Evolutionary conservation across 2,113 vertebrate species (phyloP), one percentile per base, ranked within the genome.

Genomic region (Dicrurus megarhynchus): DNA sequence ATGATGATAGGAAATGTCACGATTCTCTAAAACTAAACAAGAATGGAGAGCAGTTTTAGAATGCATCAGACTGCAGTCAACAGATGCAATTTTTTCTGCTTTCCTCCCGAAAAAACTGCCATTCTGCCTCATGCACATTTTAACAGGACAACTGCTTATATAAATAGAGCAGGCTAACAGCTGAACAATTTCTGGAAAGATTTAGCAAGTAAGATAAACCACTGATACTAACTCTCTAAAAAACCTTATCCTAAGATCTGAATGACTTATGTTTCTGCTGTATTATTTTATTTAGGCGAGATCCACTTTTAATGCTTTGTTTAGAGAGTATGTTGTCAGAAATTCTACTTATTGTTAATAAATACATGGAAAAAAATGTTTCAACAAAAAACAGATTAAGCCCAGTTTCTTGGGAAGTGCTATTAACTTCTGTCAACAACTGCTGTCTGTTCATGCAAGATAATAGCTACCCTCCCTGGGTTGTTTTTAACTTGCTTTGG

Each of bases 381-480:
- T 87, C 60, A 87, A 87, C 73, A 68, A 84, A 93, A 91, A 86
- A 0, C 28, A 88, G 60, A 78, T 93, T 95, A 96, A 60, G 59
- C 71, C 52, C 6, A 50, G 68, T 92, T 93, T 95, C 56, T 80
- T 86, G 80, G 67, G 73, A 90, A 94, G 93, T 81, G 56, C 90
- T 90, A 89, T 95, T 96, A 93, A 75, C 64, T 91, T 59, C 78
- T 92, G 84, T 93, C 91, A 95, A 90, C 87, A 95, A 89, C 65
- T 71, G 68, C 76, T 95, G 76, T 30, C 88, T 93, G 79, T 81
- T 96, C 68, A 33, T 70, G 75, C 56, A 92, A 96, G 88, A 96
- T 88, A 96, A 96, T 95, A 93, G 57, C 79, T 84, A 85, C 44
- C 27, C 13, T 83, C 37, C 56, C 49, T 68, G 85, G 35, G 78